Percentiles rank a stretch among this genome's conserved stretches.
Conservation (phyloP, 2,888 invertebrate species). For the Eurytoma californica region DNA sequence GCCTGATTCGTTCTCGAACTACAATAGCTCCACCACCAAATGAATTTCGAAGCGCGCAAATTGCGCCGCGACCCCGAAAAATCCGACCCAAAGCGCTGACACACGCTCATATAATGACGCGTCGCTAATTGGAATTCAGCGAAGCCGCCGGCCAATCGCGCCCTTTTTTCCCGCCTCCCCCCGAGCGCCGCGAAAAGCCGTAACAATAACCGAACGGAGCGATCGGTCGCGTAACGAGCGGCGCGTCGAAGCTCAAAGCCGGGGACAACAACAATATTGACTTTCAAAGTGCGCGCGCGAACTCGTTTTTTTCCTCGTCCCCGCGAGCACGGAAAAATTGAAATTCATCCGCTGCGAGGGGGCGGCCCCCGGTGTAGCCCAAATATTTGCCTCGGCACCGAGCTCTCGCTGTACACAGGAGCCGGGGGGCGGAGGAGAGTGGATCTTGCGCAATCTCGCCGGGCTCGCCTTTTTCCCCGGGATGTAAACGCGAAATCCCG, state of each 20-base stretch:
- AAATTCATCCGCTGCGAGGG: neutral
- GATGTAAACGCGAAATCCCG: slow-evolving; percentile 40
- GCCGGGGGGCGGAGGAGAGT: neutral
- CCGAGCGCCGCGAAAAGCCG: slow-evolving; percentile 10
- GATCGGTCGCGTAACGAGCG: slow-evolving; percentile 13
- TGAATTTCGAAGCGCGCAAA: too few relatives aligned
- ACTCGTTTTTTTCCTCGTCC: neutral
- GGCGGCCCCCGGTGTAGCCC: neutral
- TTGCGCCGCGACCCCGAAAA: neutral
- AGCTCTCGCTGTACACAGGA: neutral
- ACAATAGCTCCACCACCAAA: too few relatives aligned
- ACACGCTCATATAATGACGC: neutral
- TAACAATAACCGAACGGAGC: slow-evolving; percentile 31
- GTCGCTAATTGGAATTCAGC: slow-evolving; percentile 38
- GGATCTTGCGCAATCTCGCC: slow-evolving; percentile 30
- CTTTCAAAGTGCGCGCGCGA: slow-evolving; percentile 22
- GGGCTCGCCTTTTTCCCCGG: slow-evolving; percentile 11
- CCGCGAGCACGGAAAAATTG: slow-evolving; percentile 4
- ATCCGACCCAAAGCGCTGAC: neutral
- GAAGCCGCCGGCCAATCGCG: slow-evolving; percentile 11
- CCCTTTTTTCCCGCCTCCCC: slow-evolving; percentile 14
- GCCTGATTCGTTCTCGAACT: too few relatives aligned
- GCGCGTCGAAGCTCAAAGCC: slow-evolving; percentile 22
- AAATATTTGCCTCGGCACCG: slow-evolving; percentile 26
- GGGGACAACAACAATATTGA: slow-evolving; percentile 21